A percentile compares a stretch with the other conserved stretches of the same genome.
These are phyloP conservation scores for Apeira syringaria DNA, from an alignment of 2,888 invertebrate species.

Conservation along the genomic window DNA sequence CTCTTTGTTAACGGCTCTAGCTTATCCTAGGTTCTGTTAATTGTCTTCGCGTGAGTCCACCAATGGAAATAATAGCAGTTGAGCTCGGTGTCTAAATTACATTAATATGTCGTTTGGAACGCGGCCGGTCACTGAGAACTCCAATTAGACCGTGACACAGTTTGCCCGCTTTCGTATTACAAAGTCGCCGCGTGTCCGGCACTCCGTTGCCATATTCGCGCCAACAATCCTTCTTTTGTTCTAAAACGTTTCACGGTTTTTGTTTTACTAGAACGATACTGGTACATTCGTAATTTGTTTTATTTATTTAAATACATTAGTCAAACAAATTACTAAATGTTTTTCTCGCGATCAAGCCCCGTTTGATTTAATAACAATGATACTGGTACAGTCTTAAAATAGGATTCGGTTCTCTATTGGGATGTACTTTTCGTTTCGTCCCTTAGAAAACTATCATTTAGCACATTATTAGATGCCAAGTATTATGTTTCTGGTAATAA, in stretches of 20 bases:
- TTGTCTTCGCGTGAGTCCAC: constrained; percentile 19
- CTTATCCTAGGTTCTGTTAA: constrained; percentile 17
- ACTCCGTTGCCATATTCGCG: constrained; percentile 31
- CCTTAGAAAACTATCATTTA: too few species aligned
- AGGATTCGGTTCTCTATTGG: too few species aligned
- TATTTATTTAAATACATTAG: too few species aligned
- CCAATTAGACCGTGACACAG: constrained; percentile 76
- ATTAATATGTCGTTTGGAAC: constrained; percentile 58
- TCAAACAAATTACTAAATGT: too few species aligned
- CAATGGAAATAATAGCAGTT: constrained; percentile 18
- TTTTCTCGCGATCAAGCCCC: too few species aligned
- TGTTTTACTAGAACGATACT: constrained; percentile 10
- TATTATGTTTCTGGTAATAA: too few species aligned
- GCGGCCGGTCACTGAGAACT: constrained; percentile 57
- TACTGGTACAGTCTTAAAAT: too few species aligned
- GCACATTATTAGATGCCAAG: too few species aligned
- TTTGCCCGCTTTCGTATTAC: constrained; percentile 66
- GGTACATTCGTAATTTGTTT: too few species aligned
- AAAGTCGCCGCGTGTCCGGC: constrained; percentile 37
- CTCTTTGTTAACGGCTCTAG: constrained; percentile 16
- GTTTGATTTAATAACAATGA: too few species aligned
- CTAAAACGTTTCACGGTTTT: constrained; percentile 17
- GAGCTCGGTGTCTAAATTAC: constrained; percentile 48
- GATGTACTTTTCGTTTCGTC: too few species aligned
- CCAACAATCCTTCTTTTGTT: constrained; percentile 23